Percentiles rank a stretch among this genome's conserved stretches.
Evolutionary conservation across 2,113 vertebrate genomes (phyloP).

Genomic region (Campylomormyrus tamandua): DNA sequence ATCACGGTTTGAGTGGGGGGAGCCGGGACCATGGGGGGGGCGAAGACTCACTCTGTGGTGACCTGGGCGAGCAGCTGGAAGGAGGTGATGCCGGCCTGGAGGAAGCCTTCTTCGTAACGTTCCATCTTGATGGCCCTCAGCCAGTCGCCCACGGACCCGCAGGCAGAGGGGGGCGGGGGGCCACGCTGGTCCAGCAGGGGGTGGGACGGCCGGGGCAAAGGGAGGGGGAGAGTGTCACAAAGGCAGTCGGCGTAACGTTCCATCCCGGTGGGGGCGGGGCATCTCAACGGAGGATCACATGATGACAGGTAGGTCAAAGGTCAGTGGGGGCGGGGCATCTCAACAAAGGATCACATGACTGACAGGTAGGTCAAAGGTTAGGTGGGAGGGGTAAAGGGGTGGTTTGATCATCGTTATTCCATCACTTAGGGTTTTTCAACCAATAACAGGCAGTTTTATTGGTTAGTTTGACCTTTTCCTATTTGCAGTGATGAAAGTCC

Average conservation of each 20-base stretch:
- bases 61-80: constrained; percentile 50
- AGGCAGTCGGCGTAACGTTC: background rate
- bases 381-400: background rate
- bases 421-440: background rate
- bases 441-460: background rate
- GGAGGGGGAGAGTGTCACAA: background rate
- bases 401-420: background rate
- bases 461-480: background rate
- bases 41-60: constrained; percentile 48
- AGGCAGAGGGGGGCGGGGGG: constrained; percentile 44
- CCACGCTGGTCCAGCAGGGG: constrained; percentile 47
- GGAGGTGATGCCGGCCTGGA: constrained; percentile 53
- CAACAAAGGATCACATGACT: background rate
- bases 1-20: background rate
- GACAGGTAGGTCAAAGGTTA: background rate
- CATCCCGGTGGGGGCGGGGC: background rate
- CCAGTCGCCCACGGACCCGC: constrained; percentile 52
- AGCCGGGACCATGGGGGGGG: background rate
- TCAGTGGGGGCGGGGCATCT: background rate
- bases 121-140: constrained; percentile 60
- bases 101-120: constrained; percentile 56
- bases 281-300: background rate
- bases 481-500: too few species aligned
- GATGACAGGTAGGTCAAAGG: background rate
- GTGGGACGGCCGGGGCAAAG: constrained; percentile 34